These are phyloP conservation scores for Polietes domitor DNA, from an alignment of 2,888 invertebrate genomes.

Conservation along the genomic window DNA sequence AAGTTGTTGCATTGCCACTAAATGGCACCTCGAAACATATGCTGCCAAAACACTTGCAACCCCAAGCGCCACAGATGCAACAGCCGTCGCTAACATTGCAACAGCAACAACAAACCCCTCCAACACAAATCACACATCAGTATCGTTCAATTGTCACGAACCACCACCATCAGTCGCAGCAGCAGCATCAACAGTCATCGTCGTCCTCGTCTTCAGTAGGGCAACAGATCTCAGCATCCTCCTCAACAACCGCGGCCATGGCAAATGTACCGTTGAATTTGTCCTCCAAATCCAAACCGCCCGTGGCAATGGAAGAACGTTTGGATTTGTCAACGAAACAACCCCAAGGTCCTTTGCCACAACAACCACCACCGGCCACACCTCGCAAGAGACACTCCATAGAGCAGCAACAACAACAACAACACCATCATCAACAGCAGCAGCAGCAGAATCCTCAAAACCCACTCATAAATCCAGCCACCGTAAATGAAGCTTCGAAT, in stretches of 20 bases:
- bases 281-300: constrained; percentile 56
- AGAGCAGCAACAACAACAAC: constrained; percentile 60
- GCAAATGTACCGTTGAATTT: constrained; percentile 66
- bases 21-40: constrained; percentile 74
- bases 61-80: constrained; percentile 37
- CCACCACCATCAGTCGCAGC: constrained; percentile 26
- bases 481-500: constrained; percentile 63
- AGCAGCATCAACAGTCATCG: no score
- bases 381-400: constrained; percentile 73
- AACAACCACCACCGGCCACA: constrained; percentile 56
- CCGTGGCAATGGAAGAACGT: constrained; percentile 32
- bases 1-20: constrained; percentile 58
- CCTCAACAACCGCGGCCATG: constrained; percentile 30
- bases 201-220: constrained; percentile 15
- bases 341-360: constrained; percentile 78
- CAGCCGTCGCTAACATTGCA: not conserved
- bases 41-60: constrained; percentile 27
- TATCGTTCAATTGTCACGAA: constrained; percentile 53
- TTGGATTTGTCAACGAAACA: constrained; percentile 60
- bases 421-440: constrained; percentile 25
- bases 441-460: not conserved
- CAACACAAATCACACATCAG: constrained; percentile 37
- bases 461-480: not conserved
- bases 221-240: constrained; percentile 28
- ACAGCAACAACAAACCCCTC: not conserved